A percentile compares a stretch with the other conserved stretches of the same genome.
Evolutionary conservation across 2,888 invertebrate genomes (phyloP).

Genomic region (Chymomyza amoena): DNA sequence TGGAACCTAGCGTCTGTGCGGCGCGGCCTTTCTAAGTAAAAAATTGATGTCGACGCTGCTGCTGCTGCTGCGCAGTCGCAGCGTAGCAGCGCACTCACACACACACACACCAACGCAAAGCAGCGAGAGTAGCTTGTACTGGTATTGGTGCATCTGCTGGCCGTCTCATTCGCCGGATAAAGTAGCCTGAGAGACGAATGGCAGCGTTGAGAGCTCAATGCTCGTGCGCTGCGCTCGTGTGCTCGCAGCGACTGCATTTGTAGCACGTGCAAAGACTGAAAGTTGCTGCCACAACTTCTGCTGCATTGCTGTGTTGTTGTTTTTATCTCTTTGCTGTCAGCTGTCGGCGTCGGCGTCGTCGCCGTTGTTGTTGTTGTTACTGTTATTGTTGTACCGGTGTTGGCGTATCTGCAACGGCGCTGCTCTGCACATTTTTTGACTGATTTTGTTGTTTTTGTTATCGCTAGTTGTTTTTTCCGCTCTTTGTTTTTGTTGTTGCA

Average conservation of each 20-base stretch:
- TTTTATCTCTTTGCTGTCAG: constrained; percentile 44
- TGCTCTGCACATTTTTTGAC: constrained; percentile 26
- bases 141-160: constrained; percentile 31
- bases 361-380: constrained; percentile 14
- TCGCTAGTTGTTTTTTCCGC: constrained; percentile 24
- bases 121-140: constrained; percentile 13
- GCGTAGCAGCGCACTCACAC: constrained; percentile 10
- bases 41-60: constrained; percentile 4
- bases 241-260: constrained; percentile 15
- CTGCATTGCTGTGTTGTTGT: constrained; percentile 19
- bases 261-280: constrained; percentile 72
- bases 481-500: constrained; percentile 24
- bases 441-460: constrained; percentile 5
- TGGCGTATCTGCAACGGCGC: constrained; percentile 19
- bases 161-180: constrained; percentile 72
- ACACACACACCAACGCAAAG: constrained; percentile 27
- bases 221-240: not conserved
- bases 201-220: not conserved
- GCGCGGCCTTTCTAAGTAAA: constrained; percentile 73
- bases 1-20: constrained; percentile 75
- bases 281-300: constrained; percentile 27
- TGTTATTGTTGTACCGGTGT: constrained; percentile 16
- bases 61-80: not conserved
- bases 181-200: constrained; percentile 27
- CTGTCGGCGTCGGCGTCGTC: constrained; percentile 27